phyloP scores from a whole-genome alignment of 2,113 vertebrate species.

The Hippocampus abdominalis region DNA sequence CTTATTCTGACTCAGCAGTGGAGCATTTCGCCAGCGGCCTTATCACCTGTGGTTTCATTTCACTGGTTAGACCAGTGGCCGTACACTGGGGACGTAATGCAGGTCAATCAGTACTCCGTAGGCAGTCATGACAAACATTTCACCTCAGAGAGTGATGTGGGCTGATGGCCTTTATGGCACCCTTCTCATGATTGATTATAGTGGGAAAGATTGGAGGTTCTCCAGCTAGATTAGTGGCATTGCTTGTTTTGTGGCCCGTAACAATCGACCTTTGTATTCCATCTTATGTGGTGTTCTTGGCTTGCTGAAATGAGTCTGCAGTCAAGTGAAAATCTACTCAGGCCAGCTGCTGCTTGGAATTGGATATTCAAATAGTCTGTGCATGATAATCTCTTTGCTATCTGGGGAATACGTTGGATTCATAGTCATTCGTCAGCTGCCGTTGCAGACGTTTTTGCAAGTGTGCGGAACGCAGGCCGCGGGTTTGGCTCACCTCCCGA shows the following conservation, averaged over 20 bases:
- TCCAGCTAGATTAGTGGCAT: not conserved
- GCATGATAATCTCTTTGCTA: not conserved
- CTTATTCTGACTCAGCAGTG: conserved; percentile 58
- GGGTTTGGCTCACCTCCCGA: not conserved
- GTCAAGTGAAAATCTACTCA: not conserved
- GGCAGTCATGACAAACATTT: conserved; percentile 5
- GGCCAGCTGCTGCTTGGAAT: not conserved
- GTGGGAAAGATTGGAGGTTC: not conserved
- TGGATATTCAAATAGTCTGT: not conserved
- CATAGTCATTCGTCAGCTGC: not conserved
- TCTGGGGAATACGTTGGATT: not conserved
- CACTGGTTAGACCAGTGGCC: conserved; percentile 58
- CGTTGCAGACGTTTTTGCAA: not conserved
- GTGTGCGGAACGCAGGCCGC: not conserved
- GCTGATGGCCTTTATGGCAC: not conserved
- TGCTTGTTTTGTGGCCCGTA: not conserved
- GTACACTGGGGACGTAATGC: conserved; percentile 36
- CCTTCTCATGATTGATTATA: not conserved
- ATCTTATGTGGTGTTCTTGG: not conserved
- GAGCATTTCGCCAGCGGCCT: conserved; percentile 48
- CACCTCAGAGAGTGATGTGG: not conserved
- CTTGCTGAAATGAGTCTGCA: not conserved
- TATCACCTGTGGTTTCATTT: conserved; percentile 39
- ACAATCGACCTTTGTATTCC: not conserved
- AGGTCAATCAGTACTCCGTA: conserved; percentile 49